These are phyloP conservation scores for Ceratotherium simum DNA, from an alignment of 2,113 vertebrate genomes.

Conservation along the genomic window DNA sequence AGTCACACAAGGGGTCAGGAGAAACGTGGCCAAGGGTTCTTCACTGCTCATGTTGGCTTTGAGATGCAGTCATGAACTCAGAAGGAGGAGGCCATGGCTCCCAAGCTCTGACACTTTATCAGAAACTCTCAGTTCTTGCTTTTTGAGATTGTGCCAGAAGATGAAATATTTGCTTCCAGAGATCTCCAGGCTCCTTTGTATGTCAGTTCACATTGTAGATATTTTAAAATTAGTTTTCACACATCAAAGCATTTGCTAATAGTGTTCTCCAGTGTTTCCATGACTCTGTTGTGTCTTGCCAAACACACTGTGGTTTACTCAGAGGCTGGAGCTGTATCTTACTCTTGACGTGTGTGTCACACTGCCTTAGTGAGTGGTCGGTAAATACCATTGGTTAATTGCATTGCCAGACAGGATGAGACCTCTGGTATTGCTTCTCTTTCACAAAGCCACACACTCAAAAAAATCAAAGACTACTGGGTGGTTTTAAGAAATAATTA, in stretches of 20 bases:
- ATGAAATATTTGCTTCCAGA: conserved; percentile 50
- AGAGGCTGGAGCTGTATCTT: conserved; percentile 26
- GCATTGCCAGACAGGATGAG: conserved; percentile 33
- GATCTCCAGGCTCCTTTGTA: background rate
- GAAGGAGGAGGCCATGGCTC: background rate
- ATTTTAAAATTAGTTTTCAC: conserved; percentile 58
- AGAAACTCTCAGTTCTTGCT: conserved; percentile 4
- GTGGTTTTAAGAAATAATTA: conserved; percentile 55
- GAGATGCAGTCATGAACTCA: background rate
- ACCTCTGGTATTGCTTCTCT: conserved; percentile 43
- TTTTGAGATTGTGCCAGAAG: conserved; percentile 54
- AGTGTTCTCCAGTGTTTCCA: conserved; percentile 50
- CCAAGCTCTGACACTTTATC: background rate
- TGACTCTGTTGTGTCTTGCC: conserved; percentile 38
- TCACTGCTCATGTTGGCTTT: background rate
- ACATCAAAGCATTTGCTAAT: conserved; percentile 49
- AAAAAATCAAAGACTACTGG: background rate
- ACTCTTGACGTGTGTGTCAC: conserved; percentile 36
- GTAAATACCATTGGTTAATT: conserved; percentile 51
- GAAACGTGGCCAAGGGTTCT: background rate
- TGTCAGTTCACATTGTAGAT: background rate
- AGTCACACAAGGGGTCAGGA: background rate
- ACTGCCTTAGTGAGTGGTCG: conserved; percentile 13
- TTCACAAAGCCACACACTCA: conserved; percentile 4
- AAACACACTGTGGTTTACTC: background rate